Evolutionary conservation across 1,140 invertebrate genomes (phyloP).

Genomic region (Heterodera schachtii): DNA sequence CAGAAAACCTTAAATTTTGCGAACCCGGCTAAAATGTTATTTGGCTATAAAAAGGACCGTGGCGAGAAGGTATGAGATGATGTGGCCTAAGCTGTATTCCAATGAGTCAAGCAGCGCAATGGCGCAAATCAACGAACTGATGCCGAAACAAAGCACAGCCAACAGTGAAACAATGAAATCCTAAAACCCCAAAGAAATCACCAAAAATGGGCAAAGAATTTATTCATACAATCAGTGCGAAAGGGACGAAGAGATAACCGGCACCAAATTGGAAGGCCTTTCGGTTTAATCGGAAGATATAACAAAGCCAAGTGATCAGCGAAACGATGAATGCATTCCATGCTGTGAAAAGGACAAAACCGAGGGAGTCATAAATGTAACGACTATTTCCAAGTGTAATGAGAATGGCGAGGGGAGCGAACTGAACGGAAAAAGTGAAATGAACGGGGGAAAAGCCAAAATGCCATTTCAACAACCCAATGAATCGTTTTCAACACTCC

Average conservation of each 20-base stretch:
- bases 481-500: conserved; percentile 44
- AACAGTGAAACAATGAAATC: conserved; percentile 34
- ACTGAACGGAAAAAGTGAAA: conserved; percentile 12
- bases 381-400: background rate
- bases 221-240: conserved; percentile 39
- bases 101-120: conserved; percentile 31
- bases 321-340: conserved; percentile 22
- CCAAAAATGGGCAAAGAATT: background rate
- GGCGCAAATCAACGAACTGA: conserved; percentile 33
- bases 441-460: background rate
- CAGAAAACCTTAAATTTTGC: conserved; percentile 31
- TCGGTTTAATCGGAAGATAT: conserved; percentile 33
- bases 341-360: background rate
- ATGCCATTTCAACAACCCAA: conserved; percentile 29
- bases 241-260: conserved; percentile 34
- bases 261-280: conserved; percentile 29
- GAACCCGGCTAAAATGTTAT: background rate
- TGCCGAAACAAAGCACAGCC: conserved; percentile 23
- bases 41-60: conserved; percentile 23
- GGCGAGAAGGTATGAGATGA: conserved; percentile 37
- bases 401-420: conserved; percentile 10
- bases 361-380: background rate
- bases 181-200: background rate
- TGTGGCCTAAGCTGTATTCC: conserved; percentile 22
- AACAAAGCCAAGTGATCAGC: conserved; percentile 34